Evolutionary conservation across 2,797 vertebrate species (phyloP).

Genomic region (Chromis chromis): DNA sequence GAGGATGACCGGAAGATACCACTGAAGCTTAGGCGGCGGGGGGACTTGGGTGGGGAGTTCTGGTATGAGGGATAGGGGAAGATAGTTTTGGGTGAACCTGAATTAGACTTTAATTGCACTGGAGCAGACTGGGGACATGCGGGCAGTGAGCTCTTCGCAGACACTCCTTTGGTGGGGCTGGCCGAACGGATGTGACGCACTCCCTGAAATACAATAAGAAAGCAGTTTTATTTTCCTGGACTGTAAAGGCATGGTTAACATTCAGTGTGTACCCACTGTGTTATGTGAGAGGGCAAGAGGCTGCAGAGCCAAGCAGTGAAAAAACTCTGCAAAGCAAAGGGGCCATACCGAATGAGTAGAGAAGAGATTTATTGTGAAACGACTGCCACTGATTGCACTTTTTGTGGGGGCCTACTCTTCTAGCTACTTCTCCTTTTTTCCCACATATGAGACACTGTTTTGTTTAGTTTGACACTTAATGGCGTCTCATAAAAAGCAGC

Average conservation of each 20-base stretch:
- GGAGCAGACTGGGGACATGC: slow-evolving; percentile 90
- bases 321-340: slow-evolving; percentile 15
- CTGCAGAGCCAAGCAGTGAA: slow-evolving; percentile 11
- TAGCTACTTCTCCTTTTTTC: slow-evolving; percentile 63
- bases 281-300: slow-evolving; percentile 8
- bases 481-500: slow-evolving; percentile 20
- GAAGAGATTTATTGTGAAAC: slow-evolving; percentile 56
- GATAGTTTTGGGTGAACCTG: slow-evolving; percentile 90
- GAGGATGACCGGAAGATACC: slow-evolving; percentile 96
- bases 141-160: slow-evolving; percentile 84
- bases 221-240: slow-evolving; percentile 24
- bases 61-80: slow-evolving; percentile 91
- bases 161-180: slow-evolving; percentile 88
- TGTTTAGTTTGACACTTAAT: slow-evolving; percentile 30
- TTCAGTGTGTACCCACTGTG: slow-evolving; percentile 11
- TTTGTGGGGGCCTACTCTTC: slow-evolving; percentile 4
- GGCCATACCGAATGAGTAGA: not conserved
- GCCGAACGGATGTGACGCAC: slow-evolving; percentile 84
- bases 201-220: slow-evolving; percentile 79
- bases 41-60: slow-evolving; percentile 92
- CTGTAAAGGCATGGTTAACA: slow-evolving; percentile 6
- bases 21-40: slow-evolving; percentile 96
- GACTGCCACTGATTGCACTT: slow-evolving; percentile 29
- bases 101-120: slow-evolving; percentile 83
- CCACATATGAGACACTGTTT: slow-evolving; percentile 14